Percentiles rank a stretch among this genome's conserved stretches.
Conservation (phyloP, 2,888 invertebrate genomes). For the Maniola hyperantus region DNA sequence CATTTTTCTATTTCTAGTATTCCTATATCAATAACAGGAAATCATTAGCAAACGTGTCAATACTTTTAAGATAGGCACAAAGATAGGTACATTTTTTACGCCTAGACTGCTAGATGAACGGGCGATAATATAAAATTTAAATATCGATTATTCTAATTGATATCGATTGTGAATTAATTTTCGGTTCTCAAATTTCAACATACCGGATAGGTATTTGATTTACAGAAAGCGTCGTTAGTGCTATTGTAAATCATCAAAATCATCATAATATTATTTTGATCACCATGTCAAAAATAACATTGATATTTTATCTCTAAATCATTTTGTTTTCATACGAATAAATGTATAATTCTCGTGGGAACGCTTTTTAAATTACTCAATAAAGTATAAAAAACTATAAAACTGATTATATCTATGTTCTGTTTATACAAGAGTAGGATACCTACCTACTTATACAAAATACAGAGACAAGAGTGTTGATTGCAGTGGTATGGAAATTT, state of each 20-base stretch:
- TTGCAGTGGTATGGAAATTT: not conserved
- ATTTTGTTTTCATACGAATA: not conserved
- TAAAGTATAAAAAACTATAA: conserved; percentile 13
- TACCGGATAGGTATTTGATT: not conserved
- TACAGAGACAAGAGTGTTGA: not conserved
- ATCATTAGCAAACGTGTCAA: too few species aligned
- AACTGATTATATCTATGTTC: conserved; percentile 3
- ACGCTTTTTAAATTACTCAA: conserved; percentile 4
- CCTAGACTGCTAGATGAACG: not conserved
- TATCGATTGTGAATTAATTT: conserved; percentile 9
- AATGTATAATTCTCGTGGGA: conserved; percentile 11
- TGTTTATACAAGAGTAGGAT: not conserved
- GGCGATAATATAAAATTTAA: not conserved
- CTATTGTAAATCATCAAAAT: conserved; percentile 1
- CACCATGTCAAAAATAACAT: not conserved
- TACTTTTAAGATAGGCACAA: not conserved
- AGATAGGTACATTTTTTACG: not conserved
- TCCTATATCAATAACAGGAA: not conserved
- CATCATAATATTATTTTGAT: not conserved
- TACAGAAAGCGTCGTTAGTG: not conserved
- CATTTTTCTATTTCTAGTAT: not conserved
- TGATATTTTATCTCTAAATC: not conserved
- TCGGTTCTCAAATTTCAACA: conserved; percentile 1
- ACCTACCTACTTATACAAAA: not conserved
- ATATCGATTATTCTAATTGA: not conserved